Evolutionary conservation across 2,113 vertebrate genomes (phyloP).

Genomic region (Meriones unguiculatus): DNA sequence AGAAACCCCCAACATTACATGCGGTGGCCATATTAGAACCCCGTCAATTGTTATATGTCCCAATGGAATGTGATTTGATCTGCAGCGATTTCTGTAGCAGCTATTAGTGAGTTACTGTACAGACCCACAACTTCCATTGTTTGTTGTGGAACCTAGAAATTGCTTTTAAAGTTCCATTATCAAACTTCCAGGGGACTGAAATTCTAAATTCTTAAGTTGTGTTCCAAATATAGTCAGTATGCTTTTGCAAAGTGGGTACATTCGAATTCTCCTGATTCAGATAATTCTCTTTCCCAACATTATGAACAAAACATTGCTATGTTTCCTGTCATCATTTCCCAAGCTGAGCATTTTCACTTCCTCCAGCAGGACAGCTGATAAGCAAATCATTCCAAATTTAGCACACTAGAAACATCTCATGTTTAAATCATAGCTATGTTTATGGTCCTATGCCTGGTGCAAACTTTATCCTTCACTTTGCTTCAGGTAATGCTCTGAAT

Average conservation of each 20-base stretch:
- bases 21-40: not conserved
- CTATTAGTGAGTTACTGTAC: not conserved
- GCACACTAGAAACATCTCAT: conserved; percentile 43
- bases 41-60: not conserved
- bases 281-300: conserved; percentile 57
- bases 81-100: not conserved
- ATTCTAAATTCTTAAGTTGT: conserved; percentile 31
- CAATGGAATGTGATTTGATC: not conserved
- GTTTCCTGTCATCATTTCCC: conserved; percentile 65
- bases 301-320: conserved; percentile 49
- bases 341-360: conserved; percentile 58
- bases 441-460: conserved; percentile 31
- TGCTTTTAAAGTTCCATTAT: conserved; percentile 28
- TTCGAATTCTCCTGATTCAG: conserved; percentile 52
- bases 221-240: conserved; percentile 57
- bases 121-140: not conserved
- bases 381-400: conserved; percentile 65
- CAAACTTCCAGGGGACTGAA: conserved; percentile 50
- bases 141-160: conserved; percentile 24
- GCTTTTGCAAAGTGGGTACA: conserved; percentile 27
- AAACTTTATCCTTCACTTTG: not conserved
- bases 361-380: conserved; percentile 18
- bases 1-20: not conserved
- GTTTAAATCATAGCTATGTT: conserved; percentile 62
- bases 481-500: conserved; percentile 44